A percentile compares a stretch with the other conserved stretches of the same genome.
Evolutionary conservation across 2,888 invertebrate species (phyloP).

Genomic region (Stenurella melanura): DNA sequence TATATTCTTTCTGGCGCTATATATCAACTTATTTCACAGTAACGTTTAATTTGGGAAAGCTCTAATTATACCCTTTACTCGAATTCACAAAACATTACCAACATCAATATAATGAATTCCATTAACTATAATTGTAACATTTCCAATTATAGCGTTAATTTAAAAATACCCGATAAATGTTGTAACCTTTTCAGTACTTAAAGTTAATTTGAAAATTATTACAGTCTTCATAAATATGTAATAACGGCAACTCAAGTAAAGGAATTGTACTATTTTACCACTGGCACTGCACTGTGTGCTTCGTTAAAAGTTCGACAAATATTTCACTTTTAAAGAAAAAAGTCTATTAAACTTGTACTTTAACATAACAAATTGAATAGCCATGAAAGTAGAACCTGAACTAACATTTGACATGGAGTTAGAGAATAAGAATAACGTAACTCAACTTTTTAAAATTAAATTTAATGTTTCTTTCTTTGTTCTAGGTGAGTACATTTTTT

Average conservation of each 20-base stretch:
- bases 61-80: too few species aligned
- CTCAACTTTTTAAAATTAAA: background rate
- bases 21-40: too few species aligned
- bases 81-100: too few species aligned
- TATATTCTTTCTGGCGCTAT: too few species aligned
- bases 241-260: background rate
- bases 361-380: background rate
- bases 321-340: background rate
- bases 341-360: background rate
- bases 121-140: background rate
- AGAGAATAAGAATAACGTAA: background rate
- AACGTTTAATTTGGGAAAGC: too few species aligned
- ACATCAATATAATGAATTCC: background rate
- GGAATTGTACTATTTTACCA: background rate
- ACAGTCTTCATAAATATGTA: slow-evolving; percentile 11
- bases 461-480: background rate
- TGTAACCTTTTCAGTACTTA: background rate
- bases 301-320: background rate
- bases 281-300: background rate
- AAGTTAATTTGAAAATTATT: slow-evolving; percentile 13
- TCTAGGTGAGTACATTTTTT: background rate
- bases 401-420: background rate
- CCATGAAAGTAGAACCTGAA: background rate
- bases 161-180: background rate
- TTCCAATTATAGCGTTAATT: background rate